Conservation (phyloP, 2,888 invertebrate species). For the Calliphora vomitoria region DNA sequence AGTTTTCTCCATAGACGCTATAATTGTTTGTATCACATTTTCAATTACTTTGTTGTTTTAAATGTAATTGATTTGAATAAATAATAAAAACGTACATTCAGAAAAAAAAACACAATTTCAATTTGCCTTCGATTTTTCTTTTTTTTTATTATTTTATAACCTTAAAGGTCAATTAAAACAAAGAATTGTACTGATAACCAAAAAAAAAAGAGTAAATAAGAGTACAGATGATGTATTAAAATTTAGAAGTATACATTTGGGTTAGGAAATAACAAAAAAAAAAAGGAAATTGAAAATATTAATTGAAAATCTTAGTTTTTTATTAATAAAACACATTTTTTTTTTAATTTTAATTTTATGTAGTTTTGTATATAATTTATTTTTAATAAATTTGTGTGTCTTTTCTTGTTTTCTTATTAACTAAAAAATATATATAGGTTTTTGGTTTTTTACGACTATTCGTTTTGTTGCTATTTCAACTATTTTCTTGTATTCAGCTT, state of each 20-base stretch:
- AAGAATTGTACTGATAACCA: constrained; percentile 67
- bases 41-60: constrained; percentile 59
- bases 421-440: constrained; percentile 50
- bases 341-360: constrained; percentile 57
- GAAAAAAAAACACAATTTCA: constrained; percentile 47
- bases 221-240: neutral
- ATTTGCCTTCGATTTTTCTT: constrained; percentile 69
- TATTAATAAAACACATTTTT: constrained; percentile 65
- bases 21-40: constrained; percentile 31
- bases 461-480: constrained; percentile 22
- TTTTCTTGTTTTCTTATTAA: constrained; percentile 49
- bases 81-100: constrained; percentile 27
- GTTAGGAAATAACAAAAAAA: constrained; percentile 18
- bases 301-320: constrained; percentile 23
- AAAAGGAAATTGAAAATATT: neutral
- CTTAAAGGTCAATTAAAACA: constrained; percentile 71
- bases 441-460: constrained; percentile 21
- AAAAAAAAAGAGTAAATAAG: constrained; percentile 61
- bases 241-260: constrained; percentile 2
- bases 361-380: constrained; percentile 68
- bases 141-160: constrained; percentile 39
- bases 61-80: constrained; percentile 53
- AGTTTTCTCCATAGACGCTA: neutral
- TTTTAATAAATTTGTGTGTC: constrained; percentile 74
- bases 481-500: neutral